These are phyloP conservation scores for Drosophila mimica DNA, from an alignment of 2,888 invertebrate genomes.

Conservation along the genomic window DNA sequence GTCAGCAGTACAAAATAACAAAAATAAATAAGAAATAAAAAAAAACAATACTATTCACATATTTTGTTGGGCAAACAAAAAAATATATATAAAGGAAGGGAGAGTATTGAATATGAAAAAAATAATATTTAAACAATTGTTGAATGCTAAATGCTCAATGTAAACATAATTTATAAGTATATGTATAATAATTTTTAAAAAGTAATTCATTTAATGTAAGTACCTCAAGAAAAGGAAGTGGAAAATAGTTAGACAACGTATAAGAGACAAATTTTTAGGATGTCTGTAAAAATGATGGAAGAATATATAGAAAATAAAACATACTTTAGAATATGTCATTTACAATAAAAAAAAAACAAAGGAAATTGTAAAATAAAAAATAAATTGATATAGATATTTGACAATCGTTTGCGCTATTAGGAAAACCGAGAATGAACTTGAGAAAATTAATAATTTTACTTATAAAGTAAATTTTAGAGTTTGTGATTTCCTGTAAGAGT, in stretches of 20 bases:
- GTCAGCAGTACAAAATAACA: conserved; percentile 29
- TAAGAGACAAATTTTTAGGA: conserved; percentile 35
- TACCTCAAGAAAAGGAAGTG: background rate
- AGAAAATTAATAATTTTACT: conserved; percentile 43
- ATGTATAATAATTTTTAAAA: background rate
- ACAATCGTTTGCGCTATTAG: conserved; percentile 66
- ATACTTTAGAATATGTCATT: background rate
- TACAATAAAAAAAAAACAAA: conserved; percentile 15
- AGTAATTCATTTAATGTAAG: background rate
- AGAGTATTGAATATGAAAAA: background rate
- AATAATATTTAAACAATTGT: conserved; percentile 4
- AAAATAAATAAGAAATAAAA: background rate
- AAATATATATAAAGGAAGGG: background rate
- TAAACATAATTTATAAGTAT: background rate
- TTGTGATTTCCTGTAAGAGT: conserved; percentile 62
- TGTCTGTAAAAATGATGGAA: conserved; percentile 2
- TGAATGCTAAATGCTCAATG: conserved; percentile 10
- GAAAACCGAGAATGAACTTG: conserved; percentile 6
- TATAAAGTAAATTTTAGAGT: conserved; percentile 56
- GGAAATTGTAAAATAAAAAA: conserved; percentile 12
- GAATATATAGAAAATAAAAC: conserved; percentile 3
- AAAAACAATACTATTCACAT: background rate
- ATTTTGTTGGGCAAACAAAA: background rate
- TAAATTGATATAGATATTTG: conserved; percentile 55
- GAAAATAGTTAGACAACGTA: conserved; percentile 33